Conservation (phyloP, 1,140 invertebrate species). For the Muscidifurax raptorellus region DNA sequence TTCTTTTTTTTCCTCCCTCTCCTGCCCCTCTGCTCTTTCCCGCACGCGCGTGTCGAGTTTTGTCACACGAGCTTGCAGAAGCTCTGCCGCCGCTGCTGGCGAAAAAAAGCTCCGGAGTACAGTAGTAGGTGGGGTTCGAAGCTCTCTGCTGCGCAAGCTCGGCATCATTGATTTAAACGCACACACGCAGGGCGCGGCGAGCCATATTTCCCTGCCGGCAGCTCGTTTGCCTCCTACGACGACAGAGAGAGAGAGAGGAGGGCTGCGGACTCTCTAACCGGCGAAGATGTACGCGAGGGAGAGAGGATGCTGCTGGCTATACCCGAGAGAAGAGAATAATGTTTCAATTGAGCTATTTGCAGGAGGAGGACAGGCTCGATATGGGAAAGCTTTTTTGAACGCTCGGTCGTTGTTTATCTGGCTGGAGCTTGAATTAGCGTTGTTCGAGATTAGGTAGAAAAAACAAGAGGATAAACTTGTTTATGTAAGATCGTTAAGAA, state of each 20-base stretch:
- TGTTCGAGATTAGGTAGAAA: background rate
- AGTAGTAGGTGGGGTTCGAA: background rate
- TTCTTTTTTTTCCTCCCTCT: background rate
- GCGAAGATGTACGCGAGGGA: conserved; percentile 38
- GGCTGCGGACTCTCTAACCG: conserved; percentile 20
- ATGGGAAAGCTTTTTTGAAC: background rate
- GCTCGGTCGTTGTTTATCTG: no score
- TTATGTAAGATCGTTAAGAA: no score
- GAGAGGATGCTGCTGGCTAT: background rate
- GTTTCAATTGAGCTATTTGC: conserved; percentile 40
- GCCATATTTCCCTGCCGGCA: conserved; percentile 24
- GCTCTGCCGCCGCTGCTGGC: background rate
- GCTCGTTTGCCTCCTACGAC: conserved; percentile 16
- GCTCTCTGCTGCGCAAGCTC: conserved; percentile 65
- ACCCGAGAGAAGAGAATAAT: conserved; percentile 4
- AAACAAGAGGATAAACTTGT: no score
- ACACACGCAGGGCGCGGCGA: conserved; percentile 50
- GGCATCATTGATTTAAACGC: conserved; percentile 73
- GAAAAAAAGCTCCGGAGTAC: background rate
- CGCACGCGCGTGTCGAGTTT: background rate
- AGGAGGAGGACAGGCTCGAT: background rate
- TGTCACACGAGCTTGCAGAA: background rate
- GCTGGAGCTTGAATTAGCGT: no score
- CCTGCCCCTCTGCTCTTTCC: background rate
- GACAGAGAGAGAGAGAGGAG: conserved; percentile 17